Evolutionary conservation across 2,888 invertebrate species (phyloP).

Genomic region (Scaptomyza caliginosa): DNA sequence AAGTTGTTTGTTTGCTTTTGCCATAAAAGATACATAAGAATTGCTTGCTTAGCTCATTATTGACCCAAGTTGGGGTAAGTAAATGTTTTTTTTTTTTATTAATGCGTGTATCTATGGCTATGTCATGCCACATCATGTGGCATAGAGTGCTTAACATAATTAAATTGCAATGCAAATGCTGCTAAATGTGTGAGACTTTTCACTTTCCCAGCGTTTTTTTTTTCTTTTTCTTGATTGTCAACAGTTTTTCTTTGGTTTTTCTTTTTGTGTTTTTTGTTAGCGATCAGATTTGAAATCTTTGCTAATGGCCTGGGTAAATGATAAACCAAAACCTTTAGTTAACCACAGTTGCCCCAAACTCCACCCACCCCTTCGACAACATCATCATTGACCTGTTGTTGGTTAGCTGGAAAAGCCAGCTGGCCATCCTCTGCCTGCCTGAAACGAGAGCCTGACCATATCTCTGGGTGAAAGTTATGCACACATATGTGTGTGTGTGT

Average conservation of each 20-base stretch:
- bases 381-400: constrained; percentile 9
- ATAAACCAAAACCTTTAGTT: constrained; percentile 14
- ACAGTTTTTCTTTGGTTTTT: constrained; percentile 7
- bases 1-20: constrained; percentile 3
- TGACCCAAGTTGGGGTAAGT: constrained; percentile 18
- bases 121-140: constrained; percentile 26
- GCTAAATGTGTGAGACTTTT: constrained; percentile 52
- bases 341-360: neutral
- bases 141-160: constrained; percentile 31
- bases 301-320: constrained; percentile 42
- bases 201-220: constrained; percentile 45
- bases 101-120: constrained; percentile 17
- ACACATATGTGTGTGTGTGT: too few species aligned
- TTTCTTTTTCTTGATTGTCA: constrained; percentile 22
- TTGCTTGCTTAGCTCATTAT: constrained; percentile 22
- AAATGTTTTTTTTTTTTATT: neutral
- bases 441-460: constrained; percentile 16
- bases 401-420: constrained; percentile 21
- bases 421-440: constrained; percentile 5
- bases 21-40: constrained; percentile 11
- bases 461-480: constrained; percentile 46
- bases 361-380: neutral
- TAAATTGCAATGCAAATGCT: constrained; percentile 38
- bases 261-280: neutral
- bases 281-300: constrained; percentile 33